Evolutionary conservation across 2,113 vertebrate species (phyloP), one percentile per base, ranked within the genome.

Genomic region (Megaptera novaeangliae): DNA sequence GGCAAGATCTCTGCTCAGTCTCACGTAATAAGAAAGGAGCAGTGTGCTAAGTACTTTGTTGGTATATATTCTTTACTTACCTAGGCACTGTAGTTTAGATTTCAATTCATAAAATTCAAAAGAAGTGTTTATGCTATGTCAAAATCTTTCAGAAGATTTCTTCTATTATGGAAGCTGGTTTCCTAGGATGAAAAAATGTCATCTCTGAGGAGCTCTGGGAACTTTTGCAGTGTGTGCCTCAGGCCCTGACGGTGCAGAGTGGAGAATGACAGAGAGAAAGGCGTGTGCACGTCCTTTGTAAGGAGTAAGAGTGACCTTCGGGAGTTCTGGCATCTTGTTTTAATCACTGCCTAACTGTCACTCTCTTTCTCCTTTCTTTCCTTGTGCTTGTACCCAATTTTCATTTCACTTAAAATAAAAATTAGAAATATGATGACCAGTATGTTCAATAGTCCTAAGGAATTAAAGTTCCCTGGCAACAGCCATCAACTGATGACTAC

Each of bases 341-440:
- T 23, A 44, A 31, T 82, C 17, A 41, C 15, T 49, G 0, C 10
- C 36, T n/a, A 10, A 0, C 6, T 57, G 11, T 61, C 39, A 75
- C 3, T 44, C 20, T 23, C 44, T 72, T 75, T 97, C 41, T 68
- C 15, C 46, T 84, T 68, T 69, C 66, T 72, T 81, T 59, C 14
- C 1, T 27, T 57, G 17, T 29, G 46, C 49, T 27, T 68, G 11
- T 72, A 5, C 20, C 21, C 39, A 88, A 25, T 66, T 66, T 88
- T 69, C 7, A 83, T 23, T 83, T 88, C 27, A 68, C 34, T 68
- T 89, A 69, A 92, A 88, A 92, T 82, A 10, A 85, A 52, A 72
- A 63, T 29, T 87, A 64, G 86, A 77, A 69, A 64, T 36, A 63
- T 4, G 68, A 36, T 63, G 13, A 68, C n/a, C 11, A 68, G n/a